These are phyloP conservation scores for Calidris pygmaea DNA, from an alignment of 2,113 vertebrate species.

Conservation along the genomic window DNA sequence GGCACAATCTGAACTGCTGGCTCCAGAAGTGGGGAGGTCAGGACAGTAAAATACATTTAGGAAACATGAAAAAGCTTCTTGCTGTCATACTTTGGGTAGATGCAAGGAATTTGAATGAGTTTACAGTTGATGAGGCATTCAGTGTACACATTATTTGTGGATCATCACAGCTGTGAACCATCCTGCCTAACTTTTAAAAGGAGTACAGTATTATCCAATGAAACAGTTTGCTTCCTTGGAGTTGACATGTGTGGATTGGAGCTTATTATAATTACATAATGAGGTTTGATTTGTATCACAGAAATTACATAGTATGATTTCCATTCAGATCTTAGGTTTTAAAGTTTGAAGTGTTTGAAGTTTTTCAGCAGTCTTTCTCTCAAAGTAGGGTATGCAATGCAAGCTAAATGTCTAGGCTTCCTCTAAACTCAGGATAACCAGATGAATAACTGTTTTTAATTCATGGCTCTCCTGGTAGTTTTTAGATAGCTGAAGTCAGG, in stretches of 20 bases:
- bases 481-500: neutral
- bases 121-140: neutral
- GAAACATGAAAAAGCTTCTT: neutral
- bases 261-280: neutral
- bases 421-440: neutral
- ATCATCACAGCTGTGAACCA: neutral
- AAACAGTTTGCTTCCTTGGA: neutral
- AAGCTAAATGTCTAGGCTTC: neutral
- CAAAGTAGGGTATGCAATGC: neutral
- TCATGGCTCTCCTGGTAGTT: neutral
- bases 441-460: neutral
- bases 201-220: neutral
- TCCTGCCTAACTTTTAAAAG: neutral
- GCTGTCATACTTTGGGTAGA: neutral
- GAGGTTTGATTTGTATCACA: neutral
- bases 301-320: neutral
- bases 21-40: neutral
- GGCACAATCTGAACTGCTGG: neutral
- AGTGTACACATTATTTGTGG: neutral
- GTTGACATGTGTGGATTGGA: neutral
- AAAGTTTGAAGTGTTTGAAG: neutral
- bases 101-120: neutral
- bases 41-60: neutral
- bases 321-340: neutral
- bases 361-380: neutral